These are phyloP conservation scores for Lordiphosa stackelbergi DNA, from an alignment of 1,140 invertebrate species.

Conservation along the genomic window DNA sequence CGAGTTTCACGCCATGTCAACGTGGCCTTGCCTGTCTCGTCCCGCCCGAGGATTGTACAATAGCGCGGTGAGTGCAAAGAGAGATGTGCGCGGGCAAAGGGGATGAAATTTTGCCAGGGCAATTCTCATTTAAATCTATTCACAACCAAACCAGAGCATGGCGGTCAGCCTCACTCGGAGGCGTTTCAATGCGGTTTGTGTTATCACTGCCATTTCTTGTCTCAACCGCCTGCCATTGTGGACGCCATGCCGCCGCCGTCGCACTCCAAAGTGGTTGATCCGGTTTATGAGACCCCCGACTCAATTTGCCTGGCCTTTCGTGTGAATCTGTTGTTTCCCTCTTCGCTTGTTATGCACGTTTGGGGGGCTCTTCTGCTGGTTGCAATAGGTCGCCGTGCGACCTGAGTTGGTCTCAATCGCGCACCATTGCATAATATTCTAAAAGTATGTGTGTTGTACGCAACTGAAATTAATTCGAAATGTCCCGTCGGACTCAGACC, in stretches of 20 bases:
- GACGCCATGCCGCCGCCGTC: slow-evolving; percentile 33
- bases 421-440: slow-evolving; percentile 6
- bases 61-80: slow-evolving; percentile 20
- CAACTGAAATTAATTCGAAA: slow-evolving; percentile 26
- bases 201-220: slow-evolving; percentile 63
- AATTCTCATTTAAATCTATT: slow-evolving; percentile 54
- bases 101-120: slow-evolving; percentile 43
- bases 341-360: slow-evolving; percentile 19
- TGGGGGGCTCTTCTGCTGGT: slow-evolving; percentile 15
- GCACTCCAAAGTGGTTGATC: slow-evolving; percentile 61
- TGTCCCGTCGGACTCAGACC: slow-evolving; percentile 8
- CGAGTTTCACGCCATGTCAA: slow-evolving; percentile 18
- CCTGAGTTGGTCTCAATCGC: too few relatives aligned
- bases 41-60: not conserved
- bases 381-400: slow-evolving; percentile 21
- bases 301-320: slow-evolving; percentile 16
- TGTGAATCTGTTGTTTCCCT: slow-evolving; percentile 31
- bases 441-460: slow-evolving; percentile 5
- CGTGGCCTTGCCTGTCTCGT: slow-evolving; percentile 6
- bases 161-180: slow-evolving; percentile 20
- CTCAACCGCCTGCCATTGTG: slow-evolving; percentile 43
- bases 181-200: slow-evolving; percentile 35
- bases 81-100: slow-evolving; percentile 3
- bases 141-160: slow-evolving; percentile 45
- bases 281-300: slow-evolving; percentile 46